A percentile compares a stretch with the other conserved stretches of the same genome.
Evolutionary conservation across 2,888 invertebrate genomes (phyloP).

Genomic region (Sabatieria punctata): DNA sequence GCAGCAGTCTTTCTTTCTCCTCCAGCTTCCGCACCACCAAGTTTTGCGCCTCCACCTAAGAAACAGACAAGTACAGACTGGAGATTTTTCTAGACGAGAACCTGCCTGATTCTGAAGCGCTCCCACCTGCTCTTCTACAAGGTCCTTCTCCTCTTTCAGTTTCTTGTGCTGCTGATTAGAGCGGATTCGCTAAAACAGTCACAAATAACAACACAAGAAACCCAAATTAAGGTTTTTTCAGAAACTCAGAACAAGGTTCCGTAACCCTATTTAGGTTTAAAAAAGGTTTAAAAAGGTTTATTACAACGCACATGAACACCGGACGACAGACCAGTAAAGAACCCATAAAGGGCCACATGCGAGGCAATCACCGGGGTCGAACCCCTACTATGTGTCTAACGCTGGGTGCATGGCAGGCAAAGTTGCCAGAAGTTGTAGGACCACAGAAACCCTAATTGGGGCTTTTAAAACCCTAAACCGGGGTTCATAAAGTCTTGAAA

Average conservation of each 20-base stretch:
- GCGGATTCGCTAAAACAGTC: conserved; percentile 51
- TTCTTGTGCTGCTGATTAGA: conserved; percentile 86
- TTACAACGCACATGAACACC: too few species aligned
- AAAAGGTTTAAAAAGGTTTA: too few species aligned
- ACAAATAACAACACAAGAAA: background rate
- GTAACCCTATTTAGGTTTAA: too few species aligned
- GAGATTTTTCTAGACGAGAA: too few species aligned
- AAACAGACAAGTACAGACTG: too few species aligned
- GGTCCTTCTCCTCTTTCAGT: conserved; percentile 79
- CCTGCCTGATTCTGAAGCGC: conserved; percentile 51
- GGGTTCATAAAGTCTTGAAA: background rate
- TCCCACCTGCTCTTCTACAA: conserved; percentile 65
- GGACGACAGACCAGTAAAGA: too few species aligned
- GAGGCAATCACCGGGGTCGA: too few species aligned
- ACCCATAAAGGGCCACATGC: too few species aligned
- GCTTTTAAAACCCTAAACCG: too few species aligned
- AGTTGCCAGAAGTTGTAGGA: background rate
- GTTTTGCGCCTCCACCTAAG: conserved; percentile 75
- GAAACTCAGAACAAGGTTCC: too few species aligned
- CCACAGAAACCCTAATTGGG: background rate
- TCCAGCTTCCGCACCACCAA: conserved; percentile 78
- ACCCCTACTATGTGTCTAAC: too few species aligned
- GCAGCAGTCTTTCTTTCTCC: conserved; percentile 81
- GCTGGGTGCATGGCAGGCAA: too few species aligned
- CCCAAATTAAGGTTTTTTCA: background rate